Conservation (phyloP, 1,140 invertebrate genomes). For the Meteorus sp. region DNA sequence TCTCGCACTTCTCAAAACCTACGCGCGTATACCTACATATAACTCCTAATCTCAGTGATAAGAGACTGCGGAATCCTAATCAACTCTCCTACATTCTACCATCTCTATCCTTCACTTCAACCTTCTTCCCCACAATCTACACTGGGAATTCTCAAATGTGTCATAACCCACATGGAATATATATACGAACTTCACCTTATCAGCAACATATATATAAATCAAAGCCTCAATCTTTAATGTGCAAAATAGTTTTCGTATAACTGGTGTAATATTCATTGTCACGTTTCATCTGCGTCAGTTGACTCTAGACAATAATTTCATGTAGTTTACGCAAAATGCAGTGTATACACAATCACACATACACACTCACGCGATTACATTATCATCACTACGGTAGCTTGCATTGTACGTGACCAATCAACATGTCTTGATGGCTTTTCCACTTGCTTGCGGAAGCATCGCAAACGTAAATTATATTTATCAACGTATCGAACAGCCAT, state of each 20-base stretch:
- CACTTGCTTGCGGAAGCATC: background rate
- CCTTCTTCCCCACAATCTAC: conserved; percentile 1
- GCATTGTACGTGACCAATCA: conserved; percentile 2
- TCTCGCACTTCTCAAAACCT: no score
- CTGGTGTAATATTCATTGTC: conserved; percentile 21
- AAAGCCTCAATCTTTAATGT: conserved; percentile 3
- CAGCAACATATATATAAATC: conserved; percentile 18
- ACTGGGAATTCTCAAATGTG: background rate
- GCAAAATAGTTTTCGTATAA: background rate
- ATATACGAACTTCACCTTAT: conserved; percentile 29
- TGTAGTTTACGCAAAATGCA: no score
- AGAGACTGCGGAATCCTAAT: conserved; percentile 36
- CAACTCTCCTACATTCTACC: no score
- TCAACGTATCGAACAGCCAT: no score
- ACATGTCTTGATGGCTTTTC: background rate
- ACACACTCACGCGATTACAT: background rate
- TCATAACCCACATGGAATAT: background rate
- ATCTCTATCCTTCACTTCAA: no score
- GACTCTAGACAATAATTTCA: no score
- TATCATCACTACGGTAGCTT: background rate
- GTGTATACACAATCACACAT: background rate
- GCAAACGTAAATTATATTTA: no score
- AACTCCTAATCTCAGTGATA: conserved; percentile 39
- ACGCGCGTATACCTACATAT: conserved; percentile 17
- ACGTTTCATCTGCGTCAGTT: conserved; percentile 6